These are phyloP conservation scores for Halichoeres trimaculatus DNA, from an alignment of 2,113 vertebrate species.

Conservation along the genomic window DNA sequence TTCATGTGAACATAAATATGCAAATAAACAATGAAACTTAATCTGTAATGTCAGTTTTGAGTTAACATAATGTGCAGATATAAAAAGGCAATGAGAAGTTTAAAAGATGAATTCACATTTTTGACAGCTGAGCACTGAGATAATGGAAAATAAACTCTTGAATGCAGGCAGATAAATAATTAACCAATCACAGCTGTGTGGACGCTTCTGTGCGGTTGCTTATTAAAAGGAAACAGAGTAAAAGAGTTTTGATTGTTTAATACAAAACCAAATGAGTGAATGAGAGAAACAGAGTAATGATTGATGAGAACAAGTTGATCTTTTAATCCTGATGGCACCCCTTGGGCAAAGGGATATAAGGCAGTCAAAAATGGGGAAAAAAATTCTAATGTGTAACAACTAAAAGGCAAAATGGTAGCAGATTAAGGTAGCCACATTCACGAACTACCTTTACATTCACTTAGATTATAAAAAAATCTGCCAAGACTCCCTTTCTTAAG, in stretches of 20 bases:
- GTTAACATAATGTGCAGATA: no score
- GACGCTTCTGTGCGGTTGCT: slow-evolving; percentile 21
- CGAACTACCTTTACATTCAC: neutral
- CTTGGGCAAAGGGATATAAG: slow-evolving; percentile 2
- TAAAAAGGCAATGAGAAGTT: no score
- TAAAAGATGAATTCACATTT: neutral
- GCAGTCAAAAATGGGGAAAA: slow-evolving; percentile 20
- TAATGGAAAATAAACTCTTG: slow-evolving; percentile 24
- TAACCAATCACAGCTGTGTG: neutral
- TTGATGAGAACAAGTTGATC: slow-evolving; percentile 19
- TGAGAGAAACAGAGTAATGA: slow-evolving; percentile 24
- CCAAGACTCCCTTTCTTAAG: slow-evolving; percentile 9
- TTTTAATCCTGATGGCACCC: slow-evolving; percentile 32
- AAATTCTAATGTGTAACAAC: slow-evolving; percentile 36
- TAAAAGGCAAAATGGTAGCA: slow-evolving; percentile 39
- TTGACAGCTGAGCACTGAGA: neutral
- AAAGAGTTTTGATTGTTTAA: neutral
- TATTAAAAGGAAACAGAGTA: slow-evolving; percentile 18
- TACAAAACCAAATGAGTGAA: neutral
- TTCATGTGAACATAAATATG: slow-evolving; percentile 13
- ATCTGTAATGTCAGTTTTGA: slow-evolving; percentile 4
- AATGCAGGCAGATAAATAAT: slow-evolving; percentile 33
- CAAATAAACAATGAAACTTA: slow-evolving; percentile 13
- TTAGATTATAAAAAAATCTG: slow-evolving; percentile 14
- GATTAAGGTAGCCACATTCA: neutral